phyloP scores from a whole-genome alignment of 2,888 invertebrate genomes.

The Eristalinus aeneus region DNA sequence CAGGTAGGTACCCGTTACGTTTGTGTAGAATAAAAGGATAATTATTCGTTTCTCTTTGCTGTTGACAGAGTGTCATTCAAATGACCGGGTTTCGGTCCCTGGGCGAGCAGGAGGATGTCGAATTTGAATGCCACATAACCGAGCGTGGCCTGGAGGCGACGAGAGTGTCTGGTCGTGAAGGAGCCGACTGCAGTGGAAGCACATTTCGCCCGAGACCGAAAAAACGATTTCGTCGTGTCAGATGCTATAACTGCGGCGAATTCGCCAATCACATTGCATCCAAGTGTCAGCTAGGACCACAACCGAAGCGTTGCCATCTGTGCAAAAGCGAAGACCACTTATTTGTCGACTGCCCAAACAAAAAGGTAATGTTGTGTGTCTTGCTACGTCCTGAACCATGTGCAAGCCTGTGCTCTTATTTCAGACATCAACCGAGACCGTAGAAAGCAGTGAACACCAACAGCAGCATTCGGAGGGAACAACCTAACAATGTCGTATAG shows the following conservation, averaged over 20 bases:
- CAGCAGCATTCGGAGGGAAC: constrained; percentile 40
- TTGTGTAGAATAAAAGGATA: constrained; percentile 21
- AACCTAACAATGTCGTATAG: constrained; percentile 35
- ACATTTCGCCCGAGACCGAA: constrained; percentile 90
- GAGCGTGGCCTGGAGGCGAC: constrained; percentile 94
- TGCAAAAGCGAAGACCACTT: constrained; percentile 94
- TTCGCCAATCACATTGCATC: constrained; percentile 96
- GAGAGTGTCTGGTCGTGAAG: constrained; percentile 89
- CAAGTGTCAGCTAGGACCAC: constrained; percentile 92
- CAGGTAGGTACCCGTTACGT: constrained; percentile 84
- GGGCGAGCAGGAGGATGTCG: constrained; percentile 93
- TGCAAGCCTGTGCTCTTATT: constrained; percentile 1
- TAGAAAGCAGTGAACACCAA: constrained; percentile 6
- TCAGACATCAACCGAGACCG: constrained; percentile 42
- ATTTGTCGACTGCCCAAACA: constrained; percentile 92
- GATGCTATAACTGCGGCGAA: constrained; percentile 96
- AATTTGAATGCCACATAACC: constrained; percentile 92
- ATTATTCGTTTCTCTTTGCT: constrained; percentile 32
- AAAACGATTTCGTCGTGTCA: constrained; percentile 92
- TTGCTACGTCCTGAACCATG: background rate
- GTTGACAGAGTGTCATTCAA: constrained; percentile 91
- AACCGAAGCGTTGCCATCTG: constrained; percentile 94
- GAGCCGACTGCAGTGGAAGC: constrained; percentile 90
- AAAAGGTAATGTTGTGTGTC: constrained; percentile 75
- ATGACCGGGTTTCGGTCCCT: constrained; percentile 93